Base-by-base conservation (phyloP, 1,140 invertebrate species). In the Euschistus heros region DNA sequence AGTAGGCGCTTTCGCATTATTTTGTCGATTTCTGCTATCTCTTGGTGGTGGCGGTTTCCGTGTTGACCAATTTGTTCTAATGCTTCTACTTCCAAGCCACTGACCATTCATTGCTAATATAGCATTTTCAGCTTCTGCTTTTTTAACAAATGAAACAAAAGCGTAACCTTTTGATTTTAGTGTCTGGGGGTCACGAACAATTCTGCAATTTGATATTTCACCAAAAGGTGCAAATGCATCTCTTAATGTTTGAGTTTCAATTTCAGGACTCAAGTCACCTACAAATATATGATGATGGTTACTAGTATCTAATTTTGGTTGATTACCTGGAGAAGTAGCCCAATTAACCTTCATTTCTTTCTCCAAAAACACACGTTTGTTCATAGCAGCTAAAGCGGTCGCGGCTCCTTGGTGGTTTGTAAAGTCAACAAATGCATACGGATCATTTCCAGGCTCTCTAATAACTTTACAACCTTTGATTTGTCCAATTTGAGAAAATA, bases 301-400 rank as follows among this genome's bases (percentile, higher is more conserved):
- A 78, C 92, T 96, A 24, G 96, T 98, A 80, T 99, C 97, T 77
- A 92, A 89, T 83, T 98, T 98, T 64, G 92, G 92, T 77, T 94
- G 91, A 79, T 94, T 96, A 68, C 94, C 94, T 68, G 95, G 94
- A 76, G 94, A 94, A 69, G 88, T 97, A 74, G 90, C 96, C 96
- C 96, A 98, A 84, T 94, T 98, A 69, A 96, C 96, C 84, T 98
- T 98, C 89, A 99, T 97, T 82, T 98, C 95, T 83, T 94, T 94
- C 66, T 96, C 92, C 70, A 97, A 82, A 78, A 96, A 94, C 69
- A 87, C 81, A 71, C 95, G 86, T 78, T 95, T 95, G 81, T 98
- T 98, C 95, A 98, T 98, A 74, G 94, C 92, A 74, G 91, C 88
- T 72, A 98, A 80, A 54, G 95, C 95, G 67, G 94, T 94, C 63